Percentiles rank a stretch among this genome's conserved stretches.
Conservation (phyloP, 2,797 vertebrate genomes). For the Xiphorhynchus erythropygius region DNA sequence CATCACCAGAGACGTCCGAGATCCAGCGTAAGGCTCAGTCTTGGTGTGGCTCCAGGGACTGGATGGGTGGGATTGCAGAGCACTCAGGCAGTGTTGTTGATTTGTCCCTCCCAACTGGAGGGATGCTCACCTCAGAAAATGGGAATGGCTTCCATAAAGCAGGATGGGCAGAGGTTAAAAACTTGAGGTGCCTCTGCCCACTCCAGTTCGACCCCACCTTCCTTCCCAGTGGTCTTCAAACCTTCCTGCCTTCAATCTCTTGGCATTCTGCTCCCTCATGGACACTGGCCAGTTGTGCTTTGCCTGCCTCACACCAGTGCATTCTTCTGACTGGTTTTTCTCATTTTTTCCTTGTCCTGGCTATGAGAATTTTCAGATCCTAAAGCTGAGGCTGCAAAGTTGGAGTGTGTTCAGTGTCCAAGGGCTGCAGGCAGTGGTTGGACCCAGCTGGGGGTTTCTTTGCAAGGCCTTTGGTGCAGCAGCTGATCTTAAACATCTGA, state of each 20-base stretch:
- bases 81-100: fast-evolving
- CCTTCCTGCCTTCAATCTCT: background rate
- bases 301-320: background rate
- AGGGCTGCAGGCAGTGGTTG: background rate
- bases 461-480: background rate
- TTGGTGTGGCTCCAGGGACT: fast-evolving
- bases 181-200: fast-evolving
- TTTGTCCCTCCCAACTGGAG: fast-evolving
- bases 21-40: slow-evolving; percentile 81
- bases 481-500: background rate
- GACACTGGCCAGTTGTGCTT: background rate
- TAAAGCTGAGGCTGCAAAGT: background rate
- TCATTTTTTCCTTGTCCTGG: background rate
- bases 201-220: background rate
- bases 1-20: slow-evolving; percentile 89
- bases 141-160: fast-evolving
- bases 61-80: background rate
- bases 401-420: background rate
- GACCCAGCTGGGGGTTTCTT: background rate
- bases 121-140: background rate
- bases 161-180: background rate
- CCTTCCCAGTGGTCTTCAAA: background rate
- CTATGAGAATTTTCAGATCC: background rate
- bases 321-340: background rate
- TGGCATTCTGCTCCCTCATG: background rate